Percentiles rank a stretch among this genome's conserved stretches.
phyloP scores from a whole-genome alignment of 2,113 vertebrate species.

The Ctenomys sociabilis region DNA sequence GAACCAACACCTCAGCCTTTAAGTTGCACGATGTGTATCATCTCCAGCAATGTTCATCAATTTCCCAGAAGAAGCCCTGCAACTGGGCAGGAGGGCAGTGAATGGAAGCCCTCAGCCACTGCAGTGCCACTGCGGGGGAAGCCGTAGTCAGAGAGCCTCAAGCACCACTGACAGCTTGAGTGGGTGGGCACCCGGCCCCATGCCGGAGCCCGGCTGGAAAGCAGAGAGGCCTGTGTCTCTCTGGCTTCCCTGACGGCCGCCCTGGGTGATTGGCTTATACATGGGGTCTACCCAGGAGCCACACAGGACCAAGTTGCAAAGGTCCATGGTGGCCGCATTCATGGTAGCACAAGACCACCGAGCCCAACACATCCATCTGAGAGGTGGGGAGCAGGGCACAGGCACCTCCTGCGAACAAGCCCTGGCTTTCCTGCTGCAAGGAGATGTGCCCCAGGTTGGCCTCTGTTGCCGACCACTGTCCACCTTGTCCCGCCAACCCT shows the following conservation, averaged over 20 bases:
- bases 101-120: fast-evolving
- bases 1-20: background rate
- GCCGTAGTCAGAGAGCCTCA: background rate
- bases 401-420: background rate
- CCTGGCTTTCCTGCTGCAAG: fast-evolving
- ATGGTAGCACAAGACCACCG: too few relatives aligned
- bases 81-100: fast-evolving
- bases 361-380: background rate
- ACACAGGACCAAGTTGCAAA: background rate
- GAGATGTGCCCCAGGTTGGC: fast-evolving
- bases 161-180: background rate
- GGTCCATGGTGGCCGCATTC: background rate
- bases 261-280: background rate
- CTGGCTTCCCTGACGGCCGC: background rate
- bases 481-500: fast-evolving
- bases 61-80: too few relatives aligned
- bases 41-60: background rate
- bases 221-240: background rate
- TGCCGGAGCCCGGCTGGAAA: background rate
- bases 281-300: background rate
- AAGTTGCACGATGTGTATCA: fast-evolving
- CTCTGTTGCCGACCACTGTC: background rate
- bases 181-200: background rate
- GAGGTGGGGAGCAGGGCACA: background rate
- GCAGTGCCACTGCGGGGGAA: fast-evolving